Percentiles rank a stretch among this genome's conserved stretches.
Evolutionary conservation across 2,797 vertebrate genomes (phyloP).

Genomic region (Arvicola amphibius): DNA sequence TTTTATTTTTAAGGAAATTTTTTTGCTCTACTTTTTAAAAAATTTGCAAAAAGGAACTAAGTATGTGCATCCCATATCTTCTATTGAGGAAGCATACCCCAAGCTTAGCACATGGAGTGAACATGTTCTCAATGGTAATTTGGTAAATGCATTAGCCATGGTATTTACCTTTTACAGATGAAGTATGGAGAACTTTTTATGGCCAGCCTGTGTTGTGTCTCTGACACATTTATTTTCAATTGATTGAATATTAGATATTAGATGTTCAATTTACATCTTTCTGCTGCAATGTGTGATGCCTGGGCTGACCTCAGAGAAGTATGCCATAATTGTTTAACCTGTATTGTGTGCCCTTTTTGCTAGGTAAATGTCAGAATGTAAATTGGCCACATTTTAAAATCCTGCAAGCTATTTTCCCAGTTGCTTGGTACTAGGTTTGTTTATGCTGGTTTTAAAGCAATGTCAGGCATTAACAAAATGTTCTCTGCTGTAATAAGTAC

Average conservation of each 20-base stretch:
- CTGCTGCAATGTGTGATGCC: neutral
- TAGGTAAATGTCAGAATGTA: neutral
- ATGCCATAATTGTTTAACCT: neutral
- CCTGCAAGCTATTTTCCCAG: neutral
- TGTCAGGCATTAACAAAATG: neutral
- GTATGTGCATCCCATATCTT: neutral
- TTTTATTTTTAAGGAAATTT: neutral
- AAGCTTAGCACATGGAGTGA: neutral
- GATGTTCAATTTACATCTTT: slow-evolving; percentile 28
- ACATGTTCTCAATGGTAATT: neutral
- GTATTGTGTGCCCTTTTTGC: neutral
- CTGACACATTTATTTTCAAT: slow-evolving; percentile 43
- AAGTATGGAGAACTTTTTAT: slow-evolving; percentile 6
- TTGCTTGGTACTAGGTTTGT: neutral
- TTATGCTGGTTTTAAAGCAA: neutral
- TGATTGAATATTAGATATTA: neutral
- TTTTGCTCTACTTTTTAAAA: neutral
- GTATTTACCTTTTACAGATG: slow-evolving; percentile 51
- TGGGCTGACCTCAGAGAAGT: neutral
- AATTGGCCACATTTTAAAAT: neutral
- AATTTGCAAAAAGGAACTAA: neutral
- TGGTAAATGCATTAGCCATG: neutral
- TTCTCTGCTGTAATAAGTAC: slow-evolving; percentile 14
- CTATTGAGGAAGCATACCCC: neutral
- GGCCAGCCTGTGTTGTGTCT: neutral